These are phyloP conservation scores for Galerucella pusilla DNA, from an alignment of 2,888 invertebrate genomes.

Conservation along the genomic window DNA sequence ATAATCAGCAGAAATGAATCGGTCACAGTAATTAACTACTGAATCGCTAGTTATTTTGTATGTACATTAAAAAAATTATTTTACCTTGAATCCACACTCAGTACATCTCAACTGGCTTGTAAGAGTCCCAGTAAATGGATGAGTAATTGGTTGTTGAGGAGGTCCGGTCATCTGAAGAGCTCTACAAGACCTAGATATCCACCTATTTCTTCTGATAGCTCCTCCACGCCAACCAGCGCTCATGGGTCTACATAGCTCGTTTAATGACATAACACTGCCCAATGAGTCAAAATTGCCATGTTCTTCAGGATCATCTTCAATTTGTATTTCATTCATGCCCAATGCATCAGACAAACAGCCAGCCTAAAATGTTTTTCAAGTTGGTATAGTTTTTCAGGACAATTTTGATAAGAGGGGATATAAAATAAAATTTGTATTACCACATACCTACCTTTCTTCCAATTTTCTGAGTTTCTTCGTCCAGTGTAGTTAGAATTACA, in stretches of 20 bases:
- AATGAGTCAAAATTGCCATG: constrained; percentile 52
- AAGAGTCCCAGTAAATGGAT: constrained; percentile 81
- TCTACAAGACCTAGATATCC: constrained; percentile 67
- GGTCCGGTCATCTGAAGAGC: constrained; percentile 68
- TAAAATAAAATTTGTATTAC: constrained; percentile 11
- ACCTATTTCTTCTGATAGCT: constrained; percentile 59
- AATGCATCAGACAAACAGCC: constrained; percentile 83
- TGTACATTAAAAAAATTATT: constrained; percentile 4
- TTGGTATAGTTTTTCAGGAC: too few relatives aligned
- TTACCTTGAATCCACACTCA: constrained; percentile 76
- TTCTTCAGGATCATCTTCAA: constrained; percentile 52
- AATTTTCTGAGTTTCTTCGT: constrained; percentile 81
- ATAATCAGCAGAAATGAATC: too few relatives aligned
- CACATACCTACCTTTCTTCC: constrained; percentile 67
- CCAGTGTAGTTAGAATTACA: constrained; percentile 87
- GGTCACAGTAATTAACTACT: too few relatives aligned
- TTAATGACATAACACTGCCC: constrained; percentile 64
- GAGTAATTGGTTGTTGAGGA: constrained; percentile 66
- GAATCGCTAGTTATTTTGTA: not conserved
- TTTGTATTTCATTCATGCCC: constrained; percentile 67
- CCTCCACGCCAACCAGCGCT: constrained; percentile 60
- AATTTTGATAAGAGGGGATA: too few relatives aligned
- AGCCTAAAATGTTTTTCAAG: constrained; percentile 60
- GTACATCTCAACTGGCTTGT: constrained; percentile 82
- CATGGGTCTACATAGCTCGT: constrained; percentile 61